phyloP scores from a whole-genome alignment of 2,888 invertebrate genomes.

The Scelioninae gen. 1 region DNA sequence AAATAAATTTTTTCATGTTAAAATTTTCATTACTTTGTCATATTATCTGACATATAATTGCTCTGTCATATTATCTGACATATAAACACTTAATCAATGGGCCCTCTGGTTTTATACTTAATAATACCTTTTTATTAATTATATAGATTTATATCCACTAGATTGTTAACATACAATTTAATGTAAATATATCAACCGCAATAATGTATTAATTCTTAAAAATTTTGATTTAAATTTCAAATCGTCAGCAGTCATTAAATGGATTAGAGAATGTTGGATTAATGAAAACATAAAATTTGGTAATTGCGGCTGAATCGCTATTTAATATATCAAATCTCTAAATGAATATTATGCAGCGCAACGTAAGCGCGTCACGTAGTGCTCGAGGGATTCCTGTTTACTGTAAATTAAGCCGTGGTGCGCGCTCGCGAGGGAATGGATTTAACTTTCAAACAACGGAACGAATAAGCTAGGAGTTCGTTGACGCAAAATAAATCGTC shows the following conservation, averaged over 20 bases:
- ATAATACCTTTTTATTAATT: too few species aligned
- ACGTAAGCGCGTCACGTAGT: conserved; percentile 25
- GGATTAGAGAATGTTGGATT: not conserved
- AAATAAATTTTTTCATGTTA: too few species aligned
- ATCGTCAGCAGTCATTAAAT: too few species aligned
- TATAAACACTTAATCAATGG: too few species aligned
- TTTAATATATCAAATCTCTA: conserved; percentile 24
- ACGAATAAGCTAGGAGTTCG: conserved; percentile 19
- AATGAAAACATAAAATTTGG: conserved; percentile 4
- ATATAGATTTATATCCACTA: not conserved
- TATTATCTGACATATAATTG: too few species aligned
- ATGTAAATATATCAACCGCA: too few species aligned
- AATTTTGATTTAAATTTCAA: not conserved
- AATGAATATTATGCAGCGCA: conserved; percentile 26
- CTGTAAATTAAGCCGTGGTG: conserved; percentile 28
- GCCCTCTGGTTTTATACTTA: too few species aligned
- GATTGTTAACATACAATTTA: too few species aligned
- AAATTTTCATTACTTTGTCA: too few species aligned
- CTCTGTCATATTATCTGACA: too few species aligned
- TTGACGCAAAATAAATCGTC: conserved; percentile 11
- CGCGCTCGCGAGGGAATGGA: conserved; percentile 21
- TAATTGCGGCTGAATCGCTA: conserved; percentile 13
- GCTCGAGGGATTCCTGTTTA: conserved; percentile 31
- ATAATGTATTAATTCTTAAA: too few species aligned
- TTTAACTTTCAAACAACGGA: conserved; percentile 38